Percentiles rank a stretch among this genome's conserved stretches.
Evolutionary conservation across 1,140 invertebrate species (phyloP).

Genomic region (Drosophila neocordata): DNA sequence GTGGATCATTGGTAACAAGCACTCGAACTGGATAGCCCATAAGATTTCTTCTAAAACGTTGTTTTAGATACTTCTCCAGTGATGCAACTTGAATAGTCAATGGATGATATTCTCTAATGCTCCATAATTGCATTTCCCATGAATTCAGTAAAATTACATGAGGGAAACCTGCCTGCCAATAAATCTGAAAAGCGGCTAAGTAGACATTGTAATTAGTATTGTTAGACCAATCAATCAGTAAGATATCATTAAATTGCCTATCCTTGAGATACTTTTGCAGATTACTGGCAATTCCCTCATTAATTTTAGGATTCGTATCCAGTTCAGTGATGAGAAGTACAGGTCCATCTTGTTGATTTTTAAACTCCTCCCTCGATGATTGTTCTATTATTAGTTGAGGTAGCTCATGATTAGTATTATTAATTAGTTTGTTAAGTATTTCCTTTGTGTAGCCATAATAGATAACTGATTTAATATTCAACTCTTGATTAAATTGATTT

Average conservation of each 20-base stretch:
- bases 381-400: conserved; percentile 11
- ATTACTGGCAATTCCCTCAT: neutral
- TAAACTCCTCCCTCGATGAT: conserved; percentile 26
- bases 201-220: conserved; percentile 1
- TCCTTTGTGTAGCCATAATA: conserved; percentile 16
- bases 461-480: conserved; percentile 14
- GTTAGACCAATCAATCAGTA: conserved; percentile 16
- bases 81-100: neutral
- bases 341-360: conserved; percentile 24
- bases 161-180: conserved; percentile 26
- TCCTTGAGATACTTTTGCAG: conserved; percentile 20
- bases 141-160: conserved; percentile 2
- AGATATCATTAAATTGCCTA: conserved; percentile 31
- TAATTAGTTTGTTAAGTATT: neutral
- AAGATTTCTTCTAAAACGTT: conserved; percentile 6
- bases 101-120: neutral
- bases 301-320: conserved; percentile 6
- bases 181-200: neutral
- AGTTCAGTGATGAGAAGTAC: conserved; percentile 22
- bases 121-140: conserved; percentile 5
- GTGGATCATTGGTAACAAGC: conserved; percentile 42
- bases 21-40: conserved; percentile 35
- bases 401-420: neutral
- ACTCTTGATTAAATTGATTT: conserved; percentile 1
- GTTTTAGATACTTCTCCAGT: neutral